Conservation (phyloP, 2,797 vertebrate genomes). For the Podarcis siculus region DNA sequence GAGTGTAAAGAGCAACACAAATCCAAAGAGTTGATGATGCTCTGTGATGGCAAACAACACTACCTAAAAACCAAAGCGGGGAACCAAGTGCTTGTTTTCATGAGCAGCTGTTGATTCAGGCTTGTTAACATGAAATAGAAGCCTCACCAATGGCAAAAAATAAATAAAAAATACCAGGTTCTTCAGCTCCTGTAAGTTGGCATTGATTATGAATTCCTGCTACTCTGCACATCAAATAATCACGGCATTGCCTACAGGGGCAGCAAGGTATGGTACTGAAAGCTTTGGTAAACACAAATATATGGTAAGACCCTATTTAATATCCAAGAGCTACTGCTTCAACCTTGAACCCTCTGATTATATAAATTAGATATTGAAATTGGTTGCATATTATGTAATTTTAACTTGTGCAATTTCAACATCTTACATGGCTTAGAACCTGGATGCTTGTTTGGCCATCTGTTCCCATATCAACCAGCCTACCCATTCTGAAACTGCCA, state of each 20-base stretch:
- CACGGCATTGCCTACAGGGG: too few relatives aligned
- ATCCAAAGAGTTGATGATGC: neutral
- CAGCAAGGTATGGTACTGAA: too few relatives aligned
- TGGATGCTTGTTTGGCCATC: too few relatives aligned
- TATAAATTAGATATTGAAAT: neutral
- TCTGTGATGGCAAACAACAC: neutral
- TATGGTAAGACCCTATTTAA: neutral
- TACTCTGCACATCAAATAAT: neutral
- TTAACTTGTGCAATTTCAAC: too few relatives aligned
- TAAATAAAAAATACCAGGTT: neutral
- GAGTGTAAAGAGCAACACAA: constrained; percentile 5
- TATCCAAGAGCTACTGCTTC: neutral
- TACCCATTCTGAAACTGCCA: too few relatives aligned
- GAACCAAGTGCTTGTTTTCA: neutral
- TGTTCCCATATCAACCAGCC: too few relatives aligned
- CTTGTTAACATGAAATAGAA: neutral
- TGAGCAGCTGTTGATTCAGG: neutral
- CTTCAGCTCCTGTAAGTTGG: neutral
- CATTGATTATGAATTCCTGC: neutral
- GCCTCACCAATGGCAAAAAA: neutral
- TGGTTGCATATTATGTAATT: too few relatives aligned
- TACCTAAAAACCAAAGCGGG: too few relatives aligned
- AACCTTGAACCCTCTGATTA: neutral
- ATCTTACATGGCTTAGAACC: too few relatives aligned
- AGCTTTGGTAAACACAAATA: too few relatives aligned